Evolutionary conservation across 2,888 invertebrate genomes (phyloP), one percentile per base, ranked within the genome.

Genomic region (Gastrophysa polygoni): DNA sequence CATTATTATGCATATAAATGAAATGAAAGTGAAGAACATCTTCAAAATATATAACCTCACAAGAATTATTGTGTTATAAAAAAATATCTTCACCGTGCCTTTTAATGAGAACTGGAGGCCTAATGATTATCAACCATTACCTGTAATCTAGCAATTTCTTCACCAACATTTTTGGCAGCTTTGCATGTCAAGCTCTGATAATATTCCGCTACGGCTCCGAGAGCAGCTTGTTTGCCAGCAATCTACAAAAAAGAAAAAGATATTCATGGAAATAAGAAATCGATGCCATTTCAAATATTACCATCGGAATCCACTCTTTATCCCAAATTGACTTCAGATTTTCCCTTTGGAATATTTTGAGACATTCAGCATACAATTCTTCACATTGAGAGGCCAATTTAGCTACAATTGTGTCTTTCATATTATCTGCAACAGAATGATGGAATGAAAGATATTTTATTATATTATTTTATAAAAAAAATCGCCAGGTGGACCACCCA

Each of bases 371-470:
- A 83, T 96, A 99, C 75, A 96, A 86, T 80, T 98, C 98, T 76
- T 96, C 96, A 76, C 92, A 91, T 79, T 96, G 96, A 63, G 92
- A 88, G 70, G 95, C 93, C 72, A 99, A 85, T 84, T 94, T 97
- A 8, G 97, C 96, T 71, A 97, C 88, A 73, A 96, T 89, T 62
- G 87, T 87, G 77, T 96, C 95, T 82, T 98, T 99, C 97, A 98
- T 98, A 72, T 90, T 90, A 82, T 97, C 96, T 91, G 82, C 69
- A 68, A 57, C 17, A 28, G 18, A 38, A 38, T 38, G 2, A 49
- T 16, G 7, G 21, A 10, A 1, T 44, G 11, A 18, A 46, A 18
- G 20, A 10, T 5, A 44, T n/a, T n/a, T n/a, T n/a, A 44, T 2
- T 44, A n/a, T 3, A 16, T n/a, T 46, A 10, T 16, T 46, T 46